These are phyloP conservation scores for Peromyscus eremicus DNA, from an alignment of 2,797 vertebrate genomes.

Conservation along the genomic window DNA sequence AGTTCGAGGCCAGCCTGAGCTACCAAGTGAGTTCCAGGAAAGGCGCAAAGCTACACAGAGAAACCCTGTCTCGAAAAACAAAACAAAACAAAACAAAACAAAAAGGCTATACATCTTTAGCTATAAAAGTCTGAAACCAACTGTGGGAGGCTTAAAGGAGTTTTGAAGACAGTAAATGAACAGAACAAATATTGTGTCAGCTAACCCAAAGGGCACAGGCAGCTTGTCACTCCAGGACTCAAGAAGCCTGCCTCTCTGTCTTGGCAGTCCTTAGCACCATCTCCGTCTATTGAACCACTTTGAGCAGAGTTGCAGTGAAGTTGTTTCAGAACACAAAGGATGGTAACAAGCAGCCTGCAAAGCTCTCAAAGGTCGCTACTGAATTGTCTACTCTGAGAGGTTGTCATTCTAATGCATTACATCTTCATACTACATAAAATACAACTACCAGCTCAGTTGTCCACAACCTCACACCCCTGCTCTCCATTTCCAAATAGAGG, in stretches of 20 bases:
- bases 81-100: no score
- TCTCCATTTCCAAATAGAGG: background rate
- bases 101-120: slow-evolving; percentile 65
- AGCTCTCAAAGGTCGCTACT: slow-evolving; percentile 7
- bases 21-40: no score
- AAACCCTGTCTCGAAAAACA: no score
- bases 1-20: no score
- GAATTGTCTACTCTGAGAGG: slow-evolving; percentile 16
- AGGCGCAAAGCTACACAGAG: no score
- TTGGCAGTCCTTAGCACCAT: background rate
- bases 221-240: background rate
- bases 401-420: background rate
- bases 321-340: background rate
- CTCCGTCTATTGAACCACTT: background rate
- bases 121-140: slow-evolving; percentile 60
- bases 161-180: slow-evolving; percentile 53
- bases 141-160: slow-evolving; percentile 17
- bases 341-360: background rate
- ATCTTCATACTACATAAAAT: background rate
- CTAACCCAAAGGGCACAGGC: background rate
- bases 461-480: background rate
- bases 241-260: background rate
- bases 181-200: slow-evolving; percentile 29
- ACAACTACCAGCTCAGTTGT: background rate
- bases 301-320: background rate